Base-by-base conservation (phyloP, 2,113 vertebrate species). In the Apodemus sylvaticus region DNA sequence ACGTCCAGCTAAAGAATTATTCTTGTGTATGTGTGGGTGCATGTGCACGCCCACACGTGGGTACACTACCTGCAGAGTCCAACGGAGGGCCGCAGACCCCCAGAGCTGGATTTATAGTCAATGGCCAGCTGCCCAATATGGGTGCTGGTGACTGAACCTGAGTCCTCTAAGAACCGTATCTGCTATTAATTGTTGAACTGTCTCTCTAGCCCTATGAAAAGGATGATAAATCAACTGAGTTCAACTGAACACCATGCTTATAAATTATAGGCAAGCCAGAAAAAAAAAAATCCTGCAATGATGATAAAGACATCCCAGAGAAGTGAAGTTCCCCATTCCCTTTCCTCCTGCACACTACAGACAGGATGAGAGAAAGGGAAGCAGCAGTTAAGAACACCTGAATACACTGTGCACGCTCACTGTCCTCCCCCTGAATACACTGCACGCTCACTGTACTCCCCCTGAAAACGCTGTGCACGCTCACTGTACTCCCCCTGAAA, bases 221-320 rank as follows among this genome's bases (percentile, higher is more conserved):
- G 11, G 13, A 70, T 76, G 13, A 2, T 19, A 71, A n/a, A 90
- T 0, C 0, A 3, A 79, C 16, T 73, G 51, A 88, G 34, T 22
- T 76, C 88, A 94, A 93, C 19, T 81, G 31, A 90, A 91, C 48
- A 88, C 34, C 16, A 93, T 31, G 20, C 73, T 90, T 88, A 70
- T 36, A 68, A 87, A 81, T 1, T 82, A 26, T 5, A 93, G 91
- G 68, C 36, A 48, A 74, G 55, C 36, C 85, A 91, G 92, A 82
- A 79, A 4, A 36, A 45, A 19, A 45, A 83, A 31, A 29, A 7
- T 68, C 62, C 31, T 22, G 5, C 17, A 86, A 48, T n/a, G 26
- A 68, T 91, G 62, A 5, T 48, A 42, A 86, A 70, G 34, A 5
- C 11, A 31, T 76, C 92, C 34, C 5, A 91, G 34, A 76, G 85